phyloP scores from a whole-genome alignment of 2,113 vertebrate species.

The Coturnix japonica region DNA sequence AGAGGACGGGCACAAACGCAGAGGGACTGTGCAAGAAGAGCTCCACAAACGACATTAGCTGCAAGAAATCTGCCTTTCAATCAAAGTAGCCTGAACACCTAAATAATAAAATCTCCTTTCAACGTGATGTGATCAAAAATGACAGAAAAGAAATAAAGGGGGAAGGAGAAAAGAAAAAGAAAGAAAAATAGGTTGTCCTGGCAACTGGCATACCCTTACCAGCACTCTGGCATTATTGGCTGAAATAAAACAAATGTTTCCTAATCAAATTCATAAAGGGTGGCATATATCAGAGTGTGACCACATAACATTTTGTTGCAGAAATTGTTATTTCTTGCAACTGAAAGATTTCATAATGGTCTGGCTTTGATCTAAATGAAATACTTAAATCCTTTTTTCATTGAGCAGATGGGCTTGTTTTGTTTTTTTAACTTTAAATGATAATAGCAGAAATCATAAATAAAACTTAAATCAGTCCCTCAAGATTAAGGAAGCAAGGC shows the following conservation, averaged over 20 bases:
- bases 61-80: background rate
- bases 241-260: background rate
- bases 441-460: background rate
- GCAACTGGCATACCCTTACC: constrained; percentile 36
- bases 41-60: constrained; percentile 21
- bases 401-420: background rate
- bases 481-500: background rate
- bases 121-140: constrained; percentile 56
- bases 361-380: constrained; percentile 5
- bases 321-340: background rate
- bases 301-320: background rate
- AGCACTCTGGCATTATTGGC: background rate
- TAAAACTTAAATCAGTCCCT: background rate
- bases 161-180: background rate
- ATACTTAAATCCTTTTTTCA: background rate
- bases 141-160: constrained; percentile 8
- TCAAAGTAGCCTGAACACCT: background rate
- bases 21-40: background rate
- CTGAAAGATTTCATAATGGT: background rate
- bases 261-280: constrained; percentile 38
- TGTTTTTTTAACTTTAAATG: background rate
- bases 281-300: background rate
- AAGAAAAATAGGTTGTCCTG: background rate
- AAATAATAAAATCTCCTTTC: constrained; percentile 33
- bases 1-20: background rate